Percentiles rank a stretch among this genome's conserved stretches.
phyloP scores from a whole-genome alignment of 35 echinoderm and acorn worm genomes.

The Heliocidaris erythrogramma region DNA sequence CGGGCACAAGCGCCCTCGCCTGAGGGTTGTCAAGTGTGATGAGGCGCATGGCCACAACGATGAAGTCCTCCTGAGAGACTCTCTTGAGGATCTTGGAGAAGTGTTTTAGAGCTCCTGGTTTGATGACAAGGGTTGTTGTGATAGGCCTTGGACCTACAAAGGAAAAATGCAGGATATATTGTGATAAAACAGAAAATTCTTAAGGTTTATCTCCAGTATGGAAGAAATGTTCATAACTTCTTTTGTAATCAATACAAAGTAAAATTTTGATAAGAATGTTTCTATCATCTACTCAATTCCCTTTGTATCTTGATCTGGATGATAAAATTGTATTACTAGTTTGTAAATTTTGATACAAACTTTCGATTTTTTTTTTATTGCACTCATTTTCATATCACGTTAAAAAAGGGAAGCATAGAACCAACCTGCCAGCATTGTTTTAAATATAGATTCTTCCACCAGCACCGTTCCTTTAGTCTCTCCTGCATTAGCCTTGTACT shows the following conservation, averaged over 20 bases:
- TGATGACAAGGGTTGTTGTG: conserved; percentile 87
- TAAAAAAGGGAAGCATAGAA: background rate
- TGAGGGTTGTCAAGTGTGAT: conserved; percentile 40
- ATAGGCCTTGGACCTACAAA: conserved; percentile 81
- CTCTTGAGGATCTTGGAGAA: conserved; percentile 92
- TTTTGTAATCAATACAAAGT: too few relatives aligned
- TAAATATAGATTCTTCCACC: conserved; percentile 93
- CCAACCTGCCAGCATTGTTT: conserved; percentile 87
- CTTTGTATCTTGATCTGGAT: too few relatives aligned
- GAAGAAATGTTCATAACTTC: too few relatives aligned
- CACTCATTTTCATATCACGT: too few relatives aligned
- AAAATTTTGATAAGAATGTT: too few relatives aligned
- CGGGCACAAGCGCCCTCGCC: conserved; percentile 65
- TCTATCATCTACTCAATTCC: too few relatives aligned
- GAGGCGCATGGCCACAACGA: conserved; percentile 72
- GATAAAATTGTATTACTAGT: too few relatives aligned
- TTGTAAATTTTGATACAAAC: too few relatives aligned
- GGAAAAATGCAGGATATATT: background rate
- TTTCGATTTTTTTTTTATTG: too few relatives aligned
- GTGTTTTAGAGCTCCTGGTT: conserved; percentile 84
- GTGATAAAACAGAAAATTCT: background rate
- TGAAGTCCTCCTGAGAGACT: conserved; percentile 79
- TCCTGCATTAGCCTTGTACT: conserved; percentile 43
- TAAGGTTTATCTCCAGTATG: background rate
- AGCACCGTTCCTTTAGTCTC: conserved; percentile 61